Evolutionary conservation across 2,797 vertebrate genomes (phyloP), one percentile per base, ranked within the genome.

Genomic region (Okamejei kenojei): DNA sequence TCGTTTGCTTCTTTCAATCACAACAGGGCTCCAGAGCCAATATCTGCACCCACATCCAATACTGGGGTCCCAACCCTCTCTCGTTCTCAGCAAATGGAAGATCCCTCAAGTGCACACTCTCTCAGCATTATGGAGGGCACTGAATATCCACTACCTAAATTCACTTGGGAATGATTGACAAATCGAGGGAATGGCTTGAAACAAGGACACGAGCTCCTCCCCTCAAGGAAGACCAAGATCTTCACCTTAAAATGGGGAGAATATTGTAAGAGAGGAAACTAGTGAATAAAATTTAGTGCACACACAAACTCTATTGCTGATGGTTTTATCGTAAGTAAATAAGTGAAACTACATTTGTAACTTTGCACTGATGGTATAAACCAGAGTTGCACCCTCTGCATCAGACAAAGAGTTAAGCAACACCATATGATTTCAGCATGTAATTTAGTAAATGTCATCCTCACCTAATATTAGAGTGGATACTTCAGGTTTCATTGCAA

Each of bases 371-470:
- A 95, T 96, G 95, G 96, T 95, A 94, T 95, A 95, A 94, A 95
- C 95, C 95, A 93, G 94, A 94, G 94, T 94, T 95, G 93, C 95
- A 96, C 96, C 96, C 96, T 96, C 95, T 96, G 95, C 97, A 97
- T 96, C 96, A 96, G 96, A 95, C 96, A 97, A 96, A 95, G 96
- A 96, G 96, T 96, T 97, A 96, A 97, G 96, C 95, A 96, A 95
- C 95, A 96, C 96, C 96, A 96, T 96, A 96, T 97, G 96, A 97
- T 97, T 96, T 96, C 94, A 95, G 95, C 96, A 96, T 97, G 96
- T 96, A 96, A 97, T 97, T 97, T 96, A 96, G 96, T 96, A 97
- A 97, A 97, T 97, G 97, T 95, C 96, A 96, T 96, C 96, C 95
- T 96, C 96, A 95, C 95, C 94, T 95, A 96, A 95, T 96, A 95